Conservation (phyloP, 2,888 invertebrate genomes). For the Lithophane socia region DNA sequence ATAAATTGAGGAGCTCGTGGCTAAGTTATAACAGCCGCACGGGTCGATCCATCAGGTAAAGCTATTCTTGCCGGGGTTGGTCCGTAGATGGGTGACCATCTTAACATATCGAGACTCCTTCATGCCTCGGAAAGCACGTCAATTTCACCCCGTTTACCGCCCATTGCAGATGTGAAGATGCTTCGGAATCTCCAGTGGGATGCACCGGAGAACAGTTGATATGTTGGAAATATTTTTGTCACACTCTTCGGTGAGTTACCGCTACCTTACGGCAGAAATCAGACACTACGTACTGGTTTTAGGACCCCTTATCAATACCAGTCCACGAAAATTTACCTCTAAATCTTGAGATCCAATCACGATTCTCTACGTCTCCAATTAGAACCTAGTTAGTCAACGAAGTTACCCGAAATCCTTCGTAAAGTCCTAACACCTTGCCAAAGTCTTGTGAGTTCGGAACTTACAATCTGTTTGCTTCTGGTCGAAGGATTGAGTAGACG, state of each 20-base stretch:
- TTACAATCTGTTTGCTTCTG: constrained; percentile 63
- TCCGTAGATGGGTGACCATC: no score
- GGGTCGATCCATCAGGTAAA: no score
- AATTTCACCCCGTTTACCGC: no score
- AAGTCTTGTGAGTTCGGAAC: constrained; percentile 58
- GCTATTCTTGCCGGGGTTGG: no score
- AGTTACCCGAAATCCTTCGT: constrained; percentile 38
- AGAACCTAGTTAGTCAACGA: constrained; percentile 33
- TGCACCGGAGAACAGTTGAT: no score
- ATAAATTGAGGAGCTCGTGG: no score
- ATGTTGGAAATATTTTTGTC: background rate
- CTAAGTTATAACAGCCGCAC: no score
- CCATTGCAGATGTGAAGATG: background rate
- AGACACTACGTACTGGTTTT: background rate
- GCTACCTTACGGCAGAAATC: background rate
- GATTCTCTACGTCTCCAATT: constrained; percentile 33
- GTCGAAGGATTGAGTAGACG: constrained; percentile 37
- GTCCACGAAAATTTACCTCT: background rate
- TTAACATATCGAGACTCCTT: no score
- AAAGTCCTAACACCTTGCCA: constrained; percentile 61
- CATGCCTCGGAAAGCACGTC: no score
- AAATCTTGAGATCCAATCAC: constrained; percentile 16
- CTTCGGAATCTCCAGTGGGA: background rate
- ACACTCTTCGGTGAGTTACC: background rate
- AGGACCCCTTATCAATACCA: background rate